phyloP scores from a whole-genome alignment of 2,113 vertebrate genomes.

The western clawed frog (Xenopus tropicalis) region UCB_Xtro_10.0 CM004443.2:53567001-53567500 shows the following conservation, averaged over 20 bases:
- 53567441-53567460: neutral
- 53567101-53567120: neutral
- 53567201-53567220: conserved; percentile 26
- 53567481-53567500: neutral
- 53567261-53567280: conserved; percentile 31
- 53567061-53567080: too few relatives aligned
- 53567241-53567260: conserved; percentile 30
- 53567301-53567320: conserved; percentile 31
- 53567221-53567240: conserved; percentile 16
- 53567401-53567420: conserved; percentile 17
- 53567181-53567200: conserved; percentile 20
- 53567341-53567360: conserved; percentile 35
- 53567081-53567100: too few relatives aligned
- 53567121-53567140: conserved; percentile 9
- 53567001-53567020: too few relatives aligned
- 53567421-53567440: conserved; percentile 1
- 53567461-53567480: neutral
- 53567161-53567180: conserved; percentile 4
- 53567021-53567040: too few relatives aligned
- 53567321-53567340: conserved; percentile 38
- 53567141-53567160: conserved; percentile 10
- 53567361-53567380: conserved; percentile 37
- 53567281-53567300: conserved; percentile 30
- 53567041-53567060: too few relatives aligned
- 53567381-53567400: conserved; percentile 28